Evolutionary conservation across 2,888 invertebrate species (phyloP), one percentile per base, ranked within the genome.

Genomic region (Noctua janthina): DNA sequence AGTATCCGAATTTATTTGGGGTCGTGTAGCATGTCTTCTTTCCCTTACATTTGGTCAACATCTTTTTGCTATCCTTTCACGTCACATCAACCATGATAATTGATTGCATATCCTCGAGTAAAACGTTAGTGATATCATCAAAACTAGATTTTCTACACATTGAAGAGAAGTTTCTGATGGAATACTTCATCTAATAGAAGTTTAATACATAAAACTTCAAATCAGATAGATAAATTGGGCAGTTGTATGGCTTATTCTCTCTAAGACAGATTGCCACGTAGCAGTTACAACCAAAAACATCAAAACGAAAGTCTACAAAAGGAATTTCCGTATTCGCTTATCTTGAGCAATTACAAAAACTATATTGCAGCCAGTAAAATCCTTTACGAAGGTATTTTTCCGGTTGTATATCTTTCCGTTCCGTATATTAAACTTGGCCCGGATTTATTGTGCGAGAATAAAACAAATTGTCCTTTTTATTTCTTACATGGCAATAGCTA

Each of bases 281-380:
- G 51, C 51, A 17, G 54, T 54, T 54, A 23, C 8, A 54, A 54
- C 54, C 20, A 23, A 54, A 23, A 54, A 54, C n/a, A 35, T 23
- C 11, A 56, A 54, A 56, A 66, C 13, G 4, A 73, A 54, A 74
- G n/a, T 49, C n/a, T 67, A n/a, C 46, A 20, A 54, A n/a, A 15
- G 20, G n/a, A 6, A 51, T 51, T 76, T 23, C 8, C 17, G 17
- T 62, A 69, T 29, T 23, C 13, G 35, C 23, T 51, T 70, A 70
- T 73, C 56, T 68, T n/a, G 15, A 73, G 46, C 56, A 56, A 51
- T 73, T 74, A 70, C 39, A 54, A 46, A 20, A 82, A 83, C 72
- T 54, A 67, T 78, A 82, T 83, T 66, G 74, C 59, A 56, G 54
- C 23, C 72, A 78, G 39, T 83, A 83, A 78, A 83, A 71, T 54